Percentiles rank a stretch among this genome's conserved stretches.
These are phyloP conservation scores for Apodemus speciosus DNA, from an alignment of 2,113 vertebrate species.

Conservation along the genomic window DNA sequence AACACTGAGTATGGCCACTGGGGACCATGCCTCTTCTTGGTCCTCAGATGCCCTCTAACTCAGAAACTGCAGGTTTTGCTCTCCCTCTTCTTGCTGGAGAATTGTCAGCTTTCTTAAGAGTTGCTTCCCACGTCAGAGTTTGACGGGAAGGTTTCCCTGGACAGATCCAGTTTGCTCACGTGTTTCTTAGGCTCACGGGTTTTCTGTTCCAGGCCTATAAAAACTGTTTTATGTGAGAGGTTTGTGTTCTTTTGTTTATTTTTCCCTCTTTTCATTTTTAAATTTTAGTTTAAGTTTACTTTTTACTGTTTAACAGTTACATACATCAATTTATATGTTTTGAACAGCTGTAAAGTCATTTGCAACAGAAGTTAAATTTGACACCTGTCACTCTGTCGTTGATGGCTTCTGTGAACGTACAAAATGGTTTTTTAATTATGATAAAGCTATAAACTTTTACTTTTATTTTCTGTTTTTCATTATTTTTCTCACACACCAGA, in stretches of 20 bases:
- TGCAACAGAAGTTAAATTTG: neutral
- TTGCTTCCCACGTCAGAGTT: neutral
- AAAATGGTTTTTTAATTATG: neutral
- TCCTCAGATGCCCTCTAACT: neutral
- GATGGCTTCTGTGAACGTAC: neutral
- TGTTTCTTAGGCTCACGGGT: neutral
- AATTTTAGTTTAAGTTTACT: neutral
- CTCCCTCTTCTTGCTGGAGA: neutral
- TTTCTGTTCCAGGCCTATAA: neutral
- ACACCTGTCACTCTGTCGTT: neutral
- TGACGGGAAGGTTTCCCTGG: neutral
- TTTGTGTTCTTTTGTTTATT: no score
- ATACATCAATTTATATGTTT: neutral
- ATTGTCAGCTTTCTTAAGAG: neutral
- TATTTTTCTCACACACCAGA: neutral
- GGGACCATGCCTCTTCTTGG: neutral
- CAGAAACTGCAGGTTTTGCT: neutral
- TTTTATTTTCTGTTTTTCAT: constrained; percentile 5
- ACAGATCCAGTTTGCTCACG: neutral
- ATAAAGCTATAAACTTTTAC: neutral
- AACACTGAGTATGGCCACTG: fast-evolving
- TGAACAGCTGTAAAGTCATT: neutral
- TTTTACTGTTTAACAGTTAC: neutral
- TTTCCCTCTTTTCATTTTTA: neutral
- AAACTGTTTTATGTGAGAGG: neutral